These are phyloP conservation scores for Melieria crassipennis DNA, from an alignment of 2,888 invertebrate species.

Conservation along the genomic window DNA sequence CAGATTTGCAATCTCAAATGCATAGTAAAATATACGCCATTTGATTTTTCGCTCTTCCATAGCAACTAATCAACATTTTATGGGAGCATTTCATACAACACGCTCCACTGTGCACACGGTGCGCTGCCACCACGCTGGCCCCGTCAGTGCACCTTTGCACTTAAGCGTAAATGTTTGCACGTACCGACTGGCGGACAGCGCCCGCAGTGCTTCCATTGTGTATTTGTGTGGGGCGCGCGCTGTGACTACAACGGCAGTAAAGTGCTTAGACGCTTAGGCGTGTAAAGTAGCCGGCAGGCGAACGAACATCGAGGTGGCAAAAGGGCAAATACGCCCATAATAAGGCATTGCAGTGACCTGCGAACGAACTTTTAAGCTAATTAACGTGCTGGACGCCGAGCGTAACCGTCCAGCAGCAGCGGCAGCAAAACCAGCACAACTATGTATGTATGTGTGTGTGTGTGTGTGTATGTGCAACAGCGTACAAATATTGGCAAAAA, in stretches of 20 bases:
- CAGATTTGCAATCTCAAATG: too few species aligned
- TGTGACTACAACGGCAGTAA: background rate
- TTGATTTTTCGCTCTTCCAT: too few species aligned
- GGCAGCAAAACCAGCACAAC: background rate
- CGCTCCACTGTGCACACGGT: constrained; percentile 5
- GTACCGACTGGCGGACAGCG: background rate
- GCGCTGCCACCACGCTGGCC: background rate
- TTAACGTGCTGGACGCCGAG: constrained; percentile 25
- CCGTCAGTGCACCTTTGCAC: constrained; percentile 8
- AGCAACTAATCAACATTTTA: background rate
- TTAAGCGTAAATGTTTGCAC: constrained; percentile 20
- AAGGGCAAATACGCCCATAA: constrained; percentile 58
- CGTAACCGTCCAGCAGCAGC: background rate
- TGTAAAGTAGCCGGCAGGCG: background rate
- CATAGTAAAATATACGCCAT: too few species aligned
- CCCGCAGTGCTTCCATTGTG: background rate
- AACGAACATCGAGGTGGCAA: constrained; percentile 47
- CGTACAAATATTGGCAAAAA: too few species aligned
- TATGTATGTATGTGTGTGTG: background rate
- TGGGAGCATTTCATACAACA: background rate
- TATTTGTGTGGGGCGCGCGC: background rate
- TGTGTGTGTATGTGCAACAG: background rate
- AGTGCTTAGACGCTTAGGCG: background rate
- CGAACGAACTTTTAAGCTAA: constrained; percentile 59
- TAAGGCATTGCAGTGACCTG: constrained; percentile 58